Evolutionary conservation across 2,113 vertebrate genomes (phyloP).

Genomic region (Lasiurus borealis): DNA sequence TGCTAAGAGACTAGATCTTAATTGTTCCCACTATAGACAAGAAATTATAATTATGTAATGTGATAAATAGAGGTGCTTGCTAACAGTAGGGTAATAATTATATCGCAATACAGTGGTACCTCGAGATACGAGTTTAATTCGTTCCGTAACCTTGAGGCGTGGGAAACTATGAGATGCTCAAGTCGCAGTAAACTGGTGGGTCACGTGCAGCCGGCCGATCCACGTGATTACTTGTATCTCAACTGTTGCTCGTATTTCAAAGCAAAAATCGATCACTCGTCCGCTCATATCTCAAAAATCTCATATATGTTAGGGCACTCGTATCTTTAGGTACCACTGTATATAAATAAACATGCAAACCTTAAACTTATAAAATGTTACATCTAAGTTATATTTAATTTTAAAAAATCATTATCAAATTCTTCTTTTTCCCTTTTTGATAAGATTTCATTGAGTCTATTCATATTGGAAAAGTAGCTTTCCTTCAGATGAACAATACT

Average conservation of each 20-base stretch:
- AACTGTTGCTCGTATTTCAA: too few species aligned
- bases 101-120: not conserved
- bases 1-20: slow-evolving; percentile 17
- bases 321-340: not conserved
- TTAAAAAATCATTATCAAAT: not conserved
- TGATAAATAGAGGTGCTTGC: not conserved
- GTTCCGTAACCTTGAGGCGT: too few species aligned
- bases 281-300: too few species aligned
- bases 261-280: too few species aligned
- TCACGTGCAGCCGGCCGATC: too few species aligned
- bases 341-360: not conserved
- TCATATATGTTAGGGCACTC: too few species aligned
- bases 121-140: too few species aligned
- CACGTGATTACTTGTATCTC: too few species aligned
- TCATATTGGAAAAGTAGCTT: not conserved
- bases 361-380: not conserved
- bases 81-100: not conserved
- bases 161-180: too few species aligned
- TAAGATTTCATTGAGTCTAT: not conserved
- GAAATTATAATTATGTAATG: not conserved
- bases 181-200: too few species aligned
- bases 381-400: not conserved
- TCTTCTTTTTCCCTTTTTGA: not conserved
- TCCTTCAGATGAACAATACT: not conserved
- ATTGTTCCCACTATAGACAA: not conserved